Base-by-base conservation (phyloP, 2,888 invertebrate species). In the Drosophila anomalipes region DNA sequence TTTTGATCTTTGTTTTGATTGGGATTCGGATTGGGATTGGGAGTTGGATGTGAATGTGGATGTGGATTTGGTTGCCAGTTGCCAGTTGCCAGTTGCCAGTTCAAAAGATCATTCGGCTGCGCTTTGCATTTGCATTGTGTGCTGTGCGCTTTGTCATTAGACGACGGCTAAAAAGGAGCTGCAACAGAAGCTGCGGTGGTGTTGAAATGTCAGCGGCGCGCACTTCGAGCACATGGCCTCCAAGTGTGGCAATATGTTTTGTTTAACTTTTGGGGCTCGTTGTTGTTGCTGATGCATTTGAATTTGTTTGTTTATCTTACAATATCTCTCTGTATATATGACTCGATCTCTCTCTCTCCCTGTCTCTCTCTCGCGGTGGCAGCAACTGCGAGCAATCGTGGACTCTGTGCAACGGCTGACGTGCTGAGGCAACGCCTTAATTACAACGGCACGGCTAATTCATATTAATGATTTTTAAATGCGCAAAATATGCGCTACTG, bases 401-500 rank as follows among this genome's bases (percentile, higher is more conserved):
- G 47, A 62, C 58, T 35, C 49, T 59, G 56, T 28, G 57, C 41
- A 16, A 52, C 33, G 12, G 53, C 63, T 71, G 65, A 47, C 49
- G 67, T 60, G 54, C 32, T 26, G 59, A 33, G 59, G 68, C 66
- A 70, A 60, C 86, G 85, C 88, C 83, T 88, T 89, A 88, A 89
- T 85, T 90, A 77, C 75, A 75, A 71, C 65, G 62, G 69, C 57
- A 37, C 35, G 67, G 64, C 77, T 87, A 91, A 90, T 91, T 83
- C 82, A 89, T 75, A 90, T 90, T 89, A 90, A 91, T 90, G 89
- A 90, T 83, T 82, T 90, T 90, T 91, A 91, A 90, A 90, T 87
- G 84, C 88, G 82, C 89, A 70, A 87, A 88, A 90, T 90, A 86
- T 80, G 83, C 88, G 67, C 90, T 85, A 77, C 90, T 85, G 85